These are phyloP conservation scores for Leptopterna dolabrata DNA, from an alignment of 2,888 invertebrate species.

Conservation along the genomic window DNA sequence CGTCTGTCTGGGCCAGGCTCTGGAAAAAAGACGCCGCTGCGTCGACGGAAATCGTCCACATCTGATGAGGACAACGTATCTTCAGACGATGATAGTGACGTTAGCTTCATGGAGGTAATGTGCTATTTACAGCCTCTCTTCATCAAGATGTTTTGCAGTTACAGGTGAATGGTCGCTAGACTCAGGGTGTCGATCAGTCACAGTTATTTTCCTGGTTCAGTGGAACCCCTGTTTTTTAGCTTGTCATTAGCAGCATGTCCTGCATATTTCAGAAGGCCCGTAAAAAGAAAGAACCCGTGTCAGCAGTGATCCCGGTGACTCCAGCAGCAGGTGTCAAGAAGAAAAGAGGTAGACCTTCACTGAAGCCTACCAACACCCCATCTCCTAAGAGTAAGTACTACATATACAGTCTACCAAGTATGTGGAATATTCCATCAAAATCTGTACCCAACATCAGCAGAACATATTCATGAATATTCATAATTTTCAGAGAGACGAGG, in stretches of 20 bases:
- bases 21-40: background rate
- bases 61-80: background rate
- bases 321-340: constrained; percentile 1
- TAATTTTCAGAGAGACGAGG: constrained; percentile 52
- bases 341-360: constrained; percentile 39
- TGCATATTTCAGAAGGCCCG: background rate
- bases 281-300: constrained; percentile 14
- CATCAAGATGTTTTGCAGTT: too few relatives aligned
- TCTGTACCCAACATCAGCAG: too few relatives aligned
- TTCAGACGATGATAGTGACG: constrained; percentile 19
- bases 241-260: too few relatives aligned
- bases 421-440: too few relatives aligned
- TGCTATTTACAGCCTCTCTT: too few relatives aligned
- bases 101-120: constrained; percentile 35
- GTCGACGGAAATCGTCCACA: background rate
- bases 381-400: constrained; percentile 36
- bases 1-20: background rate
- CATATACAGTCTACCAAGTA: too few relatives aligned
- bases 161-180: too few relatives aligned
- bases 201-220: too few relatives aligned
- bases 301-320: constrained; percentile 10
- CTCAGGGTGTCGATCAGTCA: too few relatives aligned
- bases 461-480: too few relatives aligned
- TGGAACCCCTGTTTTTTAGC: too few relatives aligned
- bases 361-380: background rate